Evolutionary conservation across 1,140 invertebrate species (phyloP), one percentile per base, ranked within the genome.

Genomic region (Proctacanthus coquilletti): DNA sequence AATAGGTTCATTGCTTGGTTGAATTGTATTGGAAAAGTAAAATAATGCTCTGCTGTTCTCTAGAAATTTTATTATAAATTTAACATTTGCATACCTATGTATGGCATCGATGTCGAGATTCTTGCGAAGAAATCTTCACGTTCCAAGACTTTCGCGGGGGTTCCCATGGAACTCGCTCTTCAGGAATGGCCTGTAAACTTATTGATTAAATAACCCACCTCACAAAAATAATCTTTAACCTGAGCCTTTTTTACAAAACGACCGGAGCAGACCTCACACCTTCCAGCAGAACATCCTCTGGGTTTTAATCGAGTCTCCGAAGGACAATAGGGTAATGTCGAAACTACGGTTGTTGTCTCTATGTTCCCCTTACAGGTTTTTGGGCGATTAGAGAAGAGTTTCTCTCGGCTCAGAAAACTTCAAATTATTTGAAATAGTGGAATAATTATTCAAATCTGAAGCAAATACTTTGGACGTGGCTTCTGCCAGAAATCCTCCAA

Each of bases 401-500:
- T 65, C 47, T 53, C 55, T 11, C 63, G 53, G 33, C 60, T 55
- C 10, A 66, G 41, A 31, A 68, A 66, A 46, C 55, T 58, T 14
- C 0, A 36, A 43, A n/a, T n/a, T n/a, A n/a, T n/a, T n/a, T n/a
- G 6, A 32, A 17, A 32, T 32, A 8, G n/a, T 32, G 5, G 8
- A 6, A 32, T 32, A 9, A 1, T 20, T 31, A 1, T 11, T 13
- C 14, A 18, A 19, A n/a, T 13, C n/a, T 5, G 9, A 29, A 3
- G 20, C n/a, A 45, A 48, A 45, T 52, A 71, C 66, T 63, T 65
- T 19, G 69, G 69, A 43, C 62, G 52, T 21, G 66, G 64, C 11
- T 59, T 51, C 14, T 51, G 47, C 68, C 68, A 69, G n/a, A 57
- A 52, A 48, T 72, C 65, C 39, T 70, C 65, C 18, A 70, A 52